Conservation (phyloP, 1,140 invertebrate species). For the Saccostrea echinata region DNA sequence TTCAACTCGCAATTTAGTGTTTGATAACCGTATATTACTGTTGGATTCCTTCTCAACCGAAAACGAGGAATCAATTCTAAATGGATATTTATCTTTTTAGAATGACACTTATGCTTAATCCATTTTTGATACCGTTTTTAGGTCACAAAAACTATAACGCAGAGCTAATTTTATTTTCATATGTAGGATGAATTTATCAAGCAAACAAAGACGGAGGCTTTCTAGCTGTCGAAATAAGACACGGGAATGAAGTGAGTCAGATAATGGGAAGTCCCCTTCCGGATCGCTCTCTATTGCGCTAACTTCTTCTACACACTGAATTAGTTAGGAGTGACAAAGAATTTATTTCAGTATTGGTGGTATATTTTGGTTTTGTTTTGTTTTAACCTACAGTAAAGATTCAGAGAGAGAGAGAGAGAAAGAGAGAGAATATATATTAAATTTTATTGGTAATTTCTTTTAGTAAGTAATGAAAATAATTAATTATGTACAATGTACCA, state of each 20-base stretch:
- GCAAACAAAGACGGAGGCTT: neutral
- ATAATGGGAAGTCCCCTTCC: neutral
- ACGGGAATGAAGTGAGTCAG: neutral
- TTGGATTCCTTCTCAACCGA: too few relatives aligned
- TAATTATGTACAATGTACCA: too few relatives aligned
- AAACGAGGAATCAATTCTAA: neutral
- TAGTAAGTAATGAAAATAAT: too few relatives aligned
- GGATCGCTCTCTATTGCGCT: neutral
- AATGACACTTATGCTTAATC: constrained; percentile 24
- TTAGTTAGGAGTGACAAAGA: neutral
- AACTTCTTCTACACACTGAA: neutral
- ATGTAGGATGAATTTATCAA: constrained; percentile 16
- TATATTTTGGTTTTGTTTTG: neutral
- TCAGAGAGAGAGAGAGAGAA: neutral
- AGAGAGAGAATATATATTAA: neutral
- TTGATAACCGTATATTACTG: too few relatives aligned
- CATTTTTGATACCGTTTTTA: neutral
- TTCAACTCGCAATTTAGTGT: too few relatives aligned
- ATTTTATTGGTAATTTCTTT: too few relatives aligned
- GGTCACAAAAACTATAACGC: neutral
- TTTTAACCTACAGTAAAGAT: neutral
- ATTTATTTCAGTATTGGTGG: neutral
- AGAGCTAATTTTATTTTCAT: constrained; percentile 8
- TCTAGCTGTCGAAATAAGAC: neutral
- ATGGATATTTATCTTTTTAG: neutral